Evolutionary conservation across 2,888 invertebrate species (phyloP), one percentile per base, ranked within the genome.

Genomic region (Nomada ruficornis): DNA sequence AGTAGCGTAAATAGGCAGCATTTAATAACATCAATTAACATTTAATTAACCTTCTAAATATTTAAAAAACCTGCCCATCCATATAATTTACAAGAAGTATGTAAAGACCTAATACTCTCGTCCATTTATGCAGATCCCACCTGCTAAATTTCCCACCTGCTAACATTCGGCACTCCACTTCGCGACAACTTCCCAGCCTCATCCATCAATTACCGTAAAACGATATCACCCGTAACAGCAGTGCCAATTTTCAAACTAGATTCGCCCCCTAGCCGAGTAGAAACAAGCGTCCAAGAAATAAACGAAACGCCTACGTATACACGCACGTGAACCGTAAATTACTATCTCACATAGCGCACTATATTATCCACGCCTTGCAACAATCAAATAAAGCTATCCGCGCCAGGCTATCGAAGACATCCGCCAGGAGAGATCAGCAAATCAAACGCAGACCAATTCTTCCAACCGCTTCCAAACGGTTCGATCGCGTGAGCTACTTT

Each of bases 401-500:
- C 50, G 11, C 50, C 26, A 1, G 2, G 2, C 23, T 47, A 2
- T 26, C 63, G 11, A n/a, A 7, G 42, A 64, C 13, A 52, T 63
- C 63, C 36, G 42, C 59, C 29, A n/a, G 15, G 26, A 26, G 26
- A 7, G 64, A 73, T 60, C 59, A 47, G 36, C 57, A 2, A 36
- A 36, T 57, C 15, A 20, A 69, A 13, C 50, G 20, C n/a, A 47
- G 29, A 13, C 42, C 7, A 7, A 26, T 52, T 57, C 26, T 13
- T 0, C 42, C 42, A 7, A n/a, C 42, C 52, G 36, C 52, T n/a
- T 18, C 50, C 50, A 47, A 47, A 13, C 47, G 47, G 15, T 47
- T 47, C 47, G 47, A 47, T 47, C 47, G 47, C 47, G 47, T 47
- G 47, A 47, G 47, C 15, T 36, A 36, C 36, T 81, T 72, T 77